Evolutionary conservation across 2,797 vertebrate genomes (phyloP), one percentile per base, ranked within the genome.

Genomic region (Channa striata): DNA sequence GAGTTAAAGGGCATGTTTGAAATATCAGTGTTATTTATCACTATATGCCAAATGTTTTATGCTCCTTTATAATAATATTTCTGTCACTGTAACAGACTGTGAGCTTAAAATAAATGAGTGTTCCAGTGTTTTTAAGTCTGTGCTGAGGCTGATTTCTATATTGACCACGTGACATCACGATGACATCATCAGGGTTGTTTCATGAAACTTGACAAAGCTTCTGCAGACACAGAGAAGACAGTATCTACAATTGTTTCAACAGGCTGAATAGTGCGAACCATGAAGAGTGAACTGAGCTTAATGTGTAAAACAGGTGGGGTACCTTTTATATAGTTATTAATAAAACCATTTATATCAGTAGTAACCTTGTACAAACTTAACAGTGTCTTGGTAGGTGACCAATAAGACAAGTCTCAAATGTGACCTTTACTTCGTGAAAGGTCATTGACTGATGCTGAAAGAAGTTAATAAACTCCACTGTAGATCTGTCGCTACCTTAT

Each of bases 381-480:
- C 25, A 36, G 40, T 11, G 23, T 53, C 52, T 44, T 49, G 47
- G 39, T 73, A 21, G 39, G 39, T 47, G 36, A 50, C 44, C 63
- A 60, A 30, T 62, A 40, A 61, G 34, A 71, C 25, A 51, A 43
- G 12, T 67, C 62, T 61, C 50, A 69, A 75, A 73, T 61, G 52
- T 84, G 61, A 61, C 52, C 61, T 78, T 82, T 61, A 70, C 57
- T 69, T 62, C n/a, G 43, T 14, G 21, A 68, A 81, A 80, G 65
- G 65, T 59, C 56, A 76, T 53, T 49, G 40, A 74, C 50, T 63
- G 56, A 80, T 59, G 63, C 66, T 76, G 66, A 59, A 78, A 73
- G 53, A 71, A 68, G 68, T 59, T 67, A 59, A 84, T 76, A 82
- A 75, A 86, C 76, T 52, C 60, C 61, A 30, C 42, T 67, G 48